Conservation (phyloP, 2,113 vertebrate genomes). For the Heliornis fulica region DNA sequence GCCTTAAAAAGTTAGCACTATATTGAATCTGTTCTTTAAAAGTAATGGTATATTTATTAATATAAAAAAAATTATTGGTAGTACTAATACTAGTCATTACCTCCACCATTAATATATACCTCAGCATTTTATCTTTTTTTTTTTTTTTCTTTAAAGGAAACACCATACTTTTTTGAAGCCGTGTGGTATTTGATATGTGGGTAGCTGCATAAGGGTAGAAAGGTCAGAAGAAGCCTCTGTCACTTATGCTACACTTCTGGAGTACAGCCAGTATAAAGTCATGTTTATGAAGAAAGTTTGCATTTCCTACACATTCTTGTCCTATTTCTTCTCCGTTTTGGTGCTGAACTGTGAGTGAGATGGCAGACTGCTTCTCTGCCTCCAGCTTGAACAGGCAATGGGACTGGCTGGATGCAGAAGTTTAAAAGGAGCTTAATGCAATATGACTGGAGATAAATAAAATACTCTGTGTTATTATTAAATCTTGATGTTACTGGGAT, state of each 20-base stretch:
- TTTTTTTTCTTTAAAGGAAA: background rate
- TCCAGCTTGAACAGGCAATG: too few species aligned
- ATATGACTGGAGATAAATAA: background rate
- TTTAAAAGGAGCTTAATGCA: background rate
- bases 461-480: background rate
- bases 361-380: background rate
- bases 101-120: background rate
- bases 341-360: background rate
- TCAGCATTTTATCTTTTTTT: background rate
- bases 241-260: background rate
- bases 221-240: background rate
- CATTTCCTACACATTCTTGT: background rate
- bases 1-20: background rate
- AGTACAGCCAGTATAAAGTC: background rate
- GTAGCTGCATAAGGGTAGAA: rapidly evolving
- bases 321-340: background rate
- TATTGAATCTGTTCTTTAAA: background rate
- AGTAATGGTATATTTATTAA: background rate
- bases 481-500: background rate
- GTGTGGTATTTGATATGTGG: background rate
- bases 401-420: background rate
- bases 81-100: background rate
- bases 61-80: background rate
- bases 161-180: background rate
- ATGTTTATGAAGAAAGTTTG: background rate